A percentile compares a stretch with the other conserved stretches of the same genome.
Conservation (phyloP, 1,140 invertebrate species). For the Danaus melanippus region DNA sequence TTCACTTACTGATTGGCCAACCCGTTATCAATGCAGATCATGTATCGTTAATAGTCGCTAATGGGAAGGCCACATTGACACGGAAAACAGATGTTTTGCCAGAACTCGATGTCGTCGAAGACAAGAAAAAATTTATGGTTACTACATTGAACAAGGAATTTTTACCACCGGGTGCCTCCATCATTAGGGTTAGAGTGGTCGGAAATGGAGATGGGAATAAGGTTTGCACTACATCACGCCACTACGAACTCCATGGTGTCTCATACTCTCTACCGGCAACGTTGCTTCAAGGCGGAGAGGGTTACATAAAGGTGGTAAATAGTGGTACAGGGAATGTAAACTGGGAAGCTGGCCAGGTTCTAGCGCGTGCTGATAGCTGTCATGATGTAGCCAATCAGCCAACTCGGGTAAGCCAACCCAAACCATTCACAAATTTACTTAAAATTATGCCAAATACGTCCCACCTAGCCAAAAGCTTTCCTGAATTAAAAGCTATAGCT, state of each 20-base stretch:
- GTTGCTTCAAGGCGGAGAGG: conserved; percentile 7
- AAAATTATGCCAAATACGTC: neutral
- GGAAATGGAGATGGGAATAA: too few relatives aligned
- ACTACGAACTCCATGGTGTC: conserved; percentile 13
- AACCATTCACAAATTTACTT: neutral
- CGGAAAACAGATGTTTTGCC: too few relatives aligned
- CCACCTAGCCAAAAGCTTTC: neutral
- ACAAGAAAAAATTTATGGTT: too few relatives aligned
- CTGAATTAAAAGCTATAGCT: neutral
- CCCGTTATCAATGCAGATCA: too few relatives aligned
- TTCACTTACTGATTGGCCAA: too few relatives aligned
- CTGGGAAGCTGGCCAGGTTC: conserved; percentile 7
- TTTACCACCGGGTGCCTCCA: too few relatives aligned
- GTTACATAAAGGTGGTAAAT: conserved; percentile 15
- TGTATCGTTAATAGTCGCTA: too few relatives aligned
- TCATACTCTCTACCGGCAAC: conserved; percentile 14
- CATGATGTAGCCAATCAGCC: neutral
- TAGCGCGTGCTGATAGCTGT: conserved; percentile 11
- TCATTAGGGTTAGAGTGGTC: too few relatives aligned
- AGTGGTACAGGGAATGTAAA: conserved; percentile 4
- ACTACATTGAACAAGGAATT: too few relatives aligned
- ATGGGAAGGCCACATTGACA: too few relatives aligned
- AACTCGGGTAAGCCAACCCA: neutral
- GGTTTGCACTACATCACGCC: conserved; percentile 9
- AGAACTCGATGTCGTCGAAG: too few relatives aligned